Evolutionary conservation across 2,113 vertebrate species (phyloP).

Genomic region (Menura novaehollandiae): DNA sequence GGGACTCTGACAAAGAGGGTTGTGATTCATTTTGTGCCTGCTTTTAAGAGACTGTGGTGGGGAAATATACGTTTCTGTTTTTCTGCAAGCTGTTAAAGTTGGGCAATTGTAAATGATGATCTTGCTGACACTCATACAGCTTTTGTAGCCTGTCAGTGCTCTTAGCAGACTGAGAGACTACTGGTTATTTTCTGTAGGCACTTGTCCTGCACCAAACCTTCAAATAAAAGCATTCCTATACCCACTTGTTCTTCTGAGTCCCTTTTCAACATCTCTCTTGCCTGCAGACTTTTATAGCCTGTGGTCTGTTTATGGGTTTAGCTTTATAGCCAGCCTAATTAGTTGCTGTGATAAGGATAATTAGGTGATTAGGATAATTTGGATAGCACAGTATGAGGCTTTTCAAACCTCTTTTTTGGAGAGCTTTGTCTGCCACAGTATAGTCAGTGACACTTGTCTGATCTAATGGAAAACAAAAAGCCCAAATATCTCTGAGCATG

Average conservation of each 20-base stretch:
- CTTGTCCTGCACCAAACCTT: background rate
- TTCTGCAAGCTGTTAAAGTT: background rate
- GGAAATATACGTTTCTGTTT: background rate
- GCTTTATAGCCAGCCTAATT: slow-evolving; percentile 42
- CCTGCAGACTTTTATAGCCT: slow-evolving; percentile 9
- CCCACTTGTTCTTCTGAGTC: background rate
- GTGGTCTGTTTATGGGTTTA: slow-evolving; percentile 34
- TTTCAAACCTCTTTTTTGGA: slow-evolving; percentile 40
- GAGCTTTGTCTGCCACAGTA: background rate
- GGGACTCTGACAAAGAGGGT: background rate
- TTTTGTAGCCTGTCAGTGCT: background rate
- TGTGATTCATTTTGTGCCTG: background rate
- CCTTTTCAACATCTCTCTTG: background rate
- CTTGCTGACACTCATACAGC: background rate
- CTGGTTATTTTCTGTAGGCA: background rate
- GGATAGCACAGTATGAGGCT: slow-evolving; percentile 13
- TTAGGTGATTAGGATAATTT: slow-evolving; percentile 50
- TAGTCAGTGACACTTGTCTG: background rate
- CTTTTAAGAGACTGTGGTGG: background rate
- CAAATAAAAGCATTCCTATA: background rate
- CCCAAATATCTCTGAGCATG: background rate
- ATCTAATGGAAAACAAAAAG: slow-evolving; percentile 1
- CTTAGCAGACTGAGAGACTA: background rate
- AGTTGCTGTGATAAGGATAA: slow-evolving; percentile 48
- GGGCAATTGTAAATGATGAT: background rate